Evolutionary conservation across 1,140 invertebrate species (phyloP).

Genomic region (Aphidius gifuensis): DNA sequence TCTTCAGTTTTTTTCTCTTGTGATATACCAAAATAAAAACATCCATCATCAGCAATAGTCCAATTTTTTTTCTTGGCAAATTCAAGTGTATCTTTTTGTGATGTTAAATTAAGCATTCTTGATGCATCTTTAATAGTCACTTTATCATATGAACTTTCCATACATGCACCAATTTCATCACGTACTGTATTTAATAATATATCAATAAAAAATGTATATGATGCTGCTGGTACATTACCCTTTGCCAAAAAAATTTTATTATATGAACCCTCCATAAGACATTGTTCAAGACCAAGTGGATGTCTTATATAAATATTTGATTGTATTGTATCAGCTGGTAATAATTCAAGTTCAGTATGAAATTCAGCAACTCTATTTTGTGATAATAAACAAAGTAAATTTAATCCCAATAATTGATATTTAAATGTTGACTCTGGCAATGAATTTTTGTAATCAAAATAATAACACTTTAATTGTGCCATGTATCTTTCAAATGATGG

Average conservation of each 20-base stretch:
- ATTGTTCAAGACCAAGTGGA: constrained; percentile 94
- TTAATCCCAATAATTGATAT: constrained; percentile 92
- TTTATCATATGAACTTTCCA: constrained; percentile 93
- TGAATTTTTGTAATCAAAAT: constrained; percentile 92
- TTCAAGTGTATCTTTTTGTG: constrained; percentile 71
- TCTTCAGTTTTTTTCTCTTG: constrained; percentile 76
- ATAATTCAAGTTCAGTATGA: constrained; percentile 93
- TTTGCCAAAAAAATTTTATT: constrained; percentile 93
- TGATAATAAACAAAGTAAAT: constrained; percentile 92
- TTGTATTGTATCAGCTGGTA: constrained; percentile 90
- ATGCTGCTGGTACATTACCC: constrained; percentile 93
- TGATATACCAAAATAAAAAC: constrained; percentile 73
- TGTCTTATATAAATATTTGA: constrained; percentile 93
- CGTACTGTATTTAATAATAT: constrained; percentile 93
- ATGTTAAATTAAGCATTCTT: constrained; percentile 83
- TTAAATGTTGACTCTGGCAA: constrained; percentile 92
- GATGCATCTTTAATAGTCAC: constrained; percentile 85
- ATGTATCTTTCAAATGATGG: constrained; percentile 94
- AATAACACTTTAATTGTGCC: constrained; percentile 96
- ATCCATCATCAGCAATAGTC: constrained; percentile 74
- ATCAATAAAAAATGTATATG: constrained; percentile 97
- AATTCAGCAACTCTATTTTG: constrained; percentile 98
- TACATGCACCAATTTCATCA: constrained; percentile 93
- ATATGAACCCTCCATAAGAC: constrained; percentile 98
- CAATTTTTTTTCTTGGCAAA: constrained; percentile 81